Conservation (phyloP, 2,888 invertebrate species). For the Zeuzera pyrina region DNA sequence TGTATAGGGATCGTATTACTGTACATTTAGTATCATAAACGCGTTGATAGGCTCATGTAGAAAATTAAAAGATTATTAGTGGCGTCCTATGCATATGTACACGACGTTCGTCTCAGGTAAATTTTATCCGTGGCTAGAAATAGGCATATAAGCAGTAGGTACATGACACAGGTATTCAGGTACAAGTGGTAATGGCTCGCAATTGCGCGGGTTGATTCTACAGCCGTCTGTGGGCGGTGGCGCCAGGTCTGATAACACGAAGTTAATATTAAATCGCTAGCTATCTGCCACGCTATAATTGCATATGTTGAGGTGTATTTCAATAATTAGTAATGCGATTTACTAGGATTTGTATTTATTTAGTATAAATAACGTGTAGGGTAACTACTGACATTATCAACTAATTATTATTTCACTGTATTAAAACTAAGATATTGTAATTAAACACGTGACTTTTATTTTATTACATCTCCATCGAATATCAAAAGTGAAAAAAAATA, state of each 20-base stretch:
- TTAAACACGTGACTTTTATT: too few species aligned
- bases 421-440: too few species aligned
- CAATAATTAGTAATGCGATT: constrained; percentile 38
- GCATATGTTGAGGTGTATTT: constrained; percentile 38
- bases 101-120: constrained; percentile 38
- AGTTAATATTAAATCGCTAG: constrained; percentile 17
- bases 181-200: constrained; percentile 11
- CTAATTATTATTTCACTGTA: too few species aligned
- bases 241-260: constrained; percentile 28
- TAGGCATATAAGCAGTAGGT: constrained; percentile 12
- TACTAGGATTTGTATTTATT: too few species aligned
- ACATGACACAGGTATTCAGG: too few species aligned
- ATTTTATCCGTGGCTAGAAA: constrained; percentile 14
- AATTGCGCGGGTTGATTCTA: constrained; percentile 21
- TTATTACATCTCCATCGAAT: too few species aligned
- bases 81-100: constrained; percentile 57
- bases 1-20: constrained; percentile 34
- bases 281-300: constrained; percentile 46
- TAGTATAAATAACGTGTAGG: too few species aligned
- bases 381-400: too few species aligned
- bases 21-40: constrained; percentile 34
- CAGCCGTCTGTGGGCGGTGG: constrained; percentile 30
- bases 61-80: constrained; percentile 66
- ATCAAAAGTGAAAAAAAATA: too few species aligned
- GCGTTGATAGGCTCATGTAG: constrained; percentile 50